A percentile compares a stretch with the other conserved stretches of the same genome.
These are phyloP conservation scores for Hozukius guyotensis DNA, from an alignment of 2,797 vertebrate genomes.

Conservation along the genomic window DNA sequence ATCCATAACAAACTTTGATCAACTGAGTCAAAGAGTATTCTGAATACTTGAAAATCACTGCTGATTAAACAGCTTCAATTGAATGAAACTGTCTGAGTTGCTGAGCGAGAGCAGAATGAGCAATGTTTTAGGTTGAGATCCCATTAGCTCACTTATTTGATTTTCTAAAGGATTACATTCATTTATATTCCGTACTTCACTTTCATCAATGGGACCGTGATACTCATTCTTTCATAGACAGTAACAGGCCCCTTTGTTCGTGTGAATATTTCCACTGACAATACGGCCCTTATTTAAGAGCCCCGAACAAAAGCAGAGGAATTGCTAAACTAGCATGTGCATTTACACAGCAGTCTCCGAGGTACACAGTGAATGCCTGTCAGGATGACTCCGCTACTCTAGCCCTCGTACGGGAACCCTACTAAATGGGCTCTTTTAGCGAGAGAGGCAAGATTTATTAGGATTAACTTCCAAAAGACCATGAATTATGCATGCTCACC, in stretches of 20 bases:
- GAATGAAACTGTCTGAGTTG: background rate
- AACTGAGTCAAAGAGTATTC: background rate
- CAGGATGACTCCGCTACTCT: conserved; percentile 57
- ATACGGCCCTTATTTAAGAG: conserved; percentile 55
- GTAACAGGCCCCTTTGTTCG: conserved; percentile 54
- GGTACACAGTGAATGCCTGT: conserved; percentile 63
- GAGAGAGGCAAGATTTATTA: conserved; percentile 80
- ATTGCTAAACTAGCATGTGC: conserved; percentile 43
- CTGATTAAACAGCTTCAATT: conserved; percentile 19
- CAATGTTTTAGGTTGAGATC: conserved; percentile 53
- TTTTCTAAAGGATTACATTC: conserved; percentile 59
- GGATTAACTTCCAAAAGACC: conserved; percentile 82
- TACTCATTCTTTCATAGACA: conserved; percentile 65
- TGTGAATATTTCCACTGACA: conserved; percentile 51
- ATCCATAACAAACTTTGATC: background rate
- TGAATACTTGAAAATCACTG: background rate
- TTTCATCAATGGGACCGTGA: conserved; percentile 57
- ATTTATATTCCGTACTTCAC: conserved; percentile 61
- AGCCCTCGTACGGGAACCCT: conserved; percentile 54
- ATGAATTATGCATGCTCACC: conserved; percentile 83
- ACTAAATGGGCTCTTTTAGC: conserved; percentile 74
- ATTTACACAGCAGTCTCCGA: conserved; percentile 26
- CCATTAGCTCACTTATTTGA: conserved; percentile 70
- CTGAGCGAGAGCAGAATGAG: conserved; percentile 38
- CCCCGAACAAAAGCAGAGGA: conserved; percentile 63